These are phyloP conservation scores for Ranitomeya imitator DNA, from an alignment of 2,113 vertebrate species.

Conservation along the genomic window DNA sequence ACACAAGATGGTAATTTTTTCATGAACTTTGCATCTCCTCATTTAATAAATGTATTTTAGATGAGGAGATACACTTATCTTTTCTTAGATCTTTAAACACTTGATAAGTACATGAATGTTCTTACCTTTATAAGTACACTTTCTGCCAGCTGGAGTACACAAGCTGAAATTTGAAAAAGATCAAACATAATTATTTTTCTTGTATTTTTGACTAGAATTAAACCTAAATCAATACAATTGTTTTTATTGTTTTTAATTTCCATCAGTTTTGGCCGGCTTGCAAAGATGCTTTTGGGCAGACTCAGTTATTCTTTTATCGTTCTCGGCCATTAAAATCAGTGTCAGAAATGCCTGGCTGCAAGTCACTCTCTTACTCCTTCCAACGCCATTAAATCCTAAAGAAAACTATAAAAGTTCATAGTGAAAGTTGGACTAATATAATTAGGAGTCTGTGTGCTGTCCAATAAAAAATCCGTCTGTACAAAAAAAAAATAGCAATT, in stretches of 20 bases:
- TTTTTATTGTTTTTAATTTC: background rate
- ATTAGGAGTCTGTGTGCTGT: too few species aligned
- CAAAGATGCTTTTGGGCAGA: too few species aligned
- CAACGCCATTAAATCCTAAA: too few species aligned
- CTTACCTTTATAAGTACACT: constrained; percentile 10
- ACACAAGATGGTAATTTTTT: background rate
- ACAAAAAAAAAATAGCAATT: too few species aligned
- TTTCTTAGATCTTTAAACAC: background rate
- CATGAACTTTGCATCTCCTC: background rate
- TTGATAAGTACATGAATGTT: background rate
- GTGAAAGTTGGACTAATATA: too few species aligned
- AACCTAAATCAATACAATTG: background rate
- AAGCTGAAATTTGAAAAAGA: background rate
- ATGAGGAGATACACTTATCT: background rate
- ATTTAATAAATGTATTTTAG: background rate
- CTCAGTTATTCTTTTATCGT: too few species aligned
- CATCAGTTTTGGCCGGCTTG: too few species aligned
- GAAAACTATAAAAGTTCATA: too few species aligned
- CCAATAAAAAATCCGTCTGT: too few species aligned
- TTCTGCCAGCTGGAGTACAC: background rate
- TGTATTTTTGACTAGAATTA: background rate
- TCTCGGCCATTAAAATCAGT: too few species aligned
- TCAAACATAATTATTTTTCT: background rate
- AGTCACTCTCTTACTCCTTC: too few species aligned
- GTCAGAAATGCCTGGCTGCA: too few species aligned